Conservation (phyloP, 2,888 invertebrate genomes). For the Ectropis crepuscularia region DNA sequence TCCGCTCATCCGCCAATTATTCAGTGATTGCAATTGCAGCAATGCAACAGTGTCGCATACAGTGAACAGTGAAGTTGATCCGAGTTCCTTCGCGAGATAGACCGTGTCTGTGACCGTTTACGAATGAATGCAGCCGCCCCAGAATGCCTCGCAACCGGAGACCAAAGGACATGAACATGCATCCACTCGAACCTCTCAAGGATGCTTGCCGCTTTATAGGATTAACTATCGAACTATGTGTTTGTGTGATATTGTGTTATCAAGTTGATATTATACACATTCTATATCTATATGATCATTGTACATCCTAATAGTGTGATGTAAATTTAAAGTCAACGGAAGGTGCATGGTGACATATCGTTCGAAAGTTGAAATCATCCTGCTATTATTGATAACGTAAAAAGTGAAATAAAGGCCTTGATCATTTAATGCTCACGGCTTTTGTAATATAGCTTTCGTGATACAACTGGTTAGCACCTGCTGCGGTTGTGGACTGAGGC, state of each 20-base stretch:
- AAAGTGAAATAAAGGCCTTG: slow-evolving; percentile 40
- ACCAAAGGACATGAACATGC: slow-evolving; percentile 69
- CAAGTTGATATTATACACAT: slow-evolving; percentile 32
- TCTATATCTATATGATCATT: neutral
- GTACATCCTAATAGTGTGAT: neutral
- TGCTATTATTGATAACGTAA: slow-evolving; percentile 44
- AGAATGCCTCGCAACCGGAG: slow-evolving; percentile 68
- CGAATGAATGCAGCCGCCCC: slow-evolving; percentile 67
- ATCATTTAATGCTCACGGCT: slow-evolving; percentile 33
- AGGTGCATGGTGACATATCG: slow-evolving; percentile 1
- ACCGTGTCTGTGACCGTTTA: slow-evolving; percentile 67
- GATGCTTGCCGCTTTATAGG: slow-evolving; percentile 59
- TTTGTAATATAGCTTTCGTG: slow-evolving; percentile 39
- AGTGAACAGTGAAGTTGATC: slow-evolving; percentile 80
- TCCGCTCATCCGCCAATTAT: slow-evolving; percentile 60
- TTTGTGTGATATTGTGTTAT: slow-evolving; percentile 55
- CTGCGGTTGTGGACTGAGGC: slow-evolving; percentile 63
- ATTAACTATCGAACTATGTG: slow-evolving; percentile 60
- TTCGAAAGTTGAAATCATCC: slow-evolving; percentile 24
- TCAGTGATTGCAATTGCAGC: slow-evolving; percentile 74
- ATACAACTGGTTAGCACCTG: slow-evolving; percentile 73
- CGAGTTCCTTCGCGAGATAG: slow-evolving; percentile 72
- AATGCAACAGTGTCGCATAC: slow-evolving; percentile 65
- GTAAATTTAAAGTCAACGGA: neutral
- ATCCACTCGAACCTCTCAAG: slow-evolving; percentile 68